Conservation (phyloP, 1,140 invertebrate species). For the Drosophila fuyamai region DNA sequence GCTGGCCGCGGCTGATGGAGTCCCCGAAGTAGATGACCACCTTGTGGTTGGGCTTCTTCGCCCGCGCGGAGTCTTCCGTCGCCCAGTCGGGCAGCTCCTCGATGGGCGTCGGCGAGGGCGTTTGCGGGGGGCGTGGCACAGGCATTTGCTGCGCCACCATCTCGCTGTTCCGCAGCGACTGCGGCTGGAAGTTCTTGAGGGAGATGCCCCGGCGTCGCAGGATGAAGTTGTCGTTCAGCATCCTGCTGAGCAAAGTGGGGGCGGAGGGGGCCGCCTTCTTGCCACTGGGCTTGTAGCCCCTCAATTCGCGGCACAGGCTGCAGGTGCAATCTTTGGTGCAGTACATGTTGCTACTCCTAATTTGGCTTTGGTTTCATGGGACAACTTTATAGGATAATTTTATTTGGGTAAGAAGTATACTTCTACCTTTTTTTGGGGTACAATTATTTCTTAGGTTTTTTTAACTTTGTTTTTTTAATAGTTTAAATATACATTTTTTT, state of each 20-base stretch:
- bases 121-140: conserved; percentile 63
- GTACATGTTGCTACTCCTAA: conserved; percentile 70
- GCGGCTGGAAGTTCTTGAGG: conserved; percentile 78
- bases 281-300: conserved; percentile 66
- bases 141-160: conserved; percentile 58
- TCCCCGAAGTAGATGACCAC: conserved; percentile 90
- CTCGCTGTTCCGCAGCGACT: conserved; percentile 79
- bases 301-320: conserved; percentile 85
- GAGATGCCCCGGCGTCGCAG: conserved; percentile 78
- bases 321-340: conserved; percentile 85
- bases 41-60: conserved; percentile 86
- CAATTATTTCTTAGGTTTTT: too few species aligned
- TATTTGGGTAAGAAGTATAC: too few species aligned
- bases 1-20: conserved; percentile 85
- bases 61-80: conserved; percentile 21
- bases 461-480: too few species aligned
- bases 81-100: conserved; percentile 71
- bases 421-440: too few species aligned
- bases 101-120: conserved; percentile 75
- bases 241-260: conserved; percentile 60
- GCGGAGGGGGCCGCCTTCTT: conserved; percentile 56
- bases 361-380: conserved; percentile 59
- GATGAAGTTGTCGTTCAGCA: conserved; percentile 85
- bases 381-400: too few species aligned
- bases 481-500: too few species aligned